Percentiles rank a stretch among this genome's conserved stretches.
Evolutionary conservation across 1,140 invertebrate genomes (phyloP).

Genomic region (Pteromalus puparum): DNA sequence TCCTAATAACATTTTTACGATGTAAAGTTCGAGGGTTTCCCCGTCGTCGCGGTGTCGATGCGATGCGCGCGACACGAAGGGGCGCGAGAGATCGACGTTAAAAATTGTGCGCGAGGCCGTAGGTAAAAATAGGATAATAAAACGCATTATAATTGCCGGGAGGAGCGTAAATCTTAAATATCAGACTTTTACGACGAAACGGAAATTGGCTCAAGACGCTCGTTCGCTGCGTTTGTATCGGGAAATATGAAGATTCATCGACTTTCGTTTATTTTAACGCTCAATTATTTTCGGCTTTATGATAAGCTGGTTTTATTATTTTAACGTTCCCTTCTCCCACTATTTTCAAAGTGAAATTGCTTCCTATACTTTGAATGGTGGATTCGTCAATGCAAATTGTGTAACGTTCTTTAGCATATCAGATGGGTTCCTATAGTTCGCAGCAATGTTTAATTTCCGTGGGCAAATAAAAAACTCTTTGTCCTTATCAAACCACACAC

Average conservation of each 20-base stretch:
- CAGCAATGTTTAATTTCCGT: too few species aligned
- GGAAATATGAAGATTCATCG: slow-evolving; percentile 54
- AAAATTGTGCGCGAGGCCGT: slow-evolving; percentile 54
- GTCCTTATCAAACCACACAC: not conserved
- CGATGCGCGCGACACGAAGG: slow-evolving; percentile 56
- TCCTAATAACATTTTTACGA: slow-evolving; percentile 75
- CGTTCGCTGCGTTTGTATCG: slow-evolving; percentile 55
- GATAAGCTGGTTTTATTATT: slow-evolving; percentile 41
- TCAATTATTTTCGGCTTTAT: slow-evolving; percentile 52
- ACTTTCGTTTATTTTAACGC: slow-evolving; percentile 48
- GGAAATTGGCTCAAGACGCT: slow-evolving; percentile 72
- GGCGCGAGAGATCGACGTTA: slow-evolving; percentile 54
- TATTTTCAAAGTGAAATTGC: not conserved
- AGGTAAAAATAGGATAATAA: slow-evolving; percentile 66
- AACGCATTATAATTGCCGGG: slow-evolving; percentile 74
- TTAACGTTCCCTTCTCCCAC: not conserved
- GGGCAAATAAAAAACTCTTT: not conserved
- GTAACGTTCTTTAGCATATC: too few species aligned
- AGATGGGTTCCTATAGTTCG: too few species aligned
- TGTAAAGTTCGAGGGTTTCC: slow-evolving; percentile 70
- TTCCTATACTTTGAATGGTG: not conserved
- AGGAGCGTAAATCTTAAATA: slow-evolving; percentile 72
- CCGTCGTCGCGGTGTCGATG: slow-evolving; percentile 44
- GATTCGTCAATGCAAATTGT: too few species aligned
- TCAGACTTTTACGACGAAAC: slow-evolving; percentile 70